phyloP scores from a whole-genome alignment of 2,797 vertebrate genomes.

The Lepus townsendii region DNA sequence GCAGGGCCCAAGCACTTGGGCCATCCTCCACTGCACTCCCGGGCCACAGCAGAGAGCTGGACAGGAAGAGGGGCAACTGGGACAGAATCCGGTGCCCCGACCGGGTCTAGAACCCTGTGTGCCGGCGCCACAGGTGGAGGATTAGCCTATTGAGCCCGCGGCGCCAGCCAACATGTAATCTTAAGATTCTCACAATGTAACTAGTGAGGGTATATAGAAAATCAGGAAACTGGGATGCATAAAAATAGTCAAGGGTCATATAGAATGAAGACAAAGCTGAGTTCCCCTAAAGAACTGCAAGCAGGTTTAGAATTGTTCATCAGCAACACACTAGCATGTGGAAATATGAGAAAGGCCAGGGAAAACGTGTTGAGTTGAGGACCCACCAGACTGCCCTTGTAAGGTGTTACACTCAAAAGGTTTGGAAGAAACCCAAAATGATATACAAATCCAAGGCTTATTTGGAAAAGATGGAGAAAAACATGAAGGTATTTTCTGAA shows the following conservation, averaged over 20 bases:
- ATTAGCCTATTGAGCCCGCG: too few relatives aligned
- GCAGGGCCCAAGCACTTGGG: too few relatives aligned
- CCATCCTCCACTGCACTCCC: too few relatives aligned
- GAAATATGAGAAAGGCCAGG: neutral
- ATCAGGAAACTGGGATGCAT: neutral
- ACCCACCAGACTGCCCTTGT: neutral
- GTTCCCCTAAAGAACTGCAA: neutral
- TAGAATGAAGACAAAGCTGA: constrained; percentile 2
- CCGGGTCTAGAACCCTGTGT: too few relatives aligned
- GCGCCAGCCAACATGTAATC: neutral
- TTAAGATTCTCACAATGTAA: constrained; percentile 36
- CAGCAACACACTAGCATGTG: neutral
- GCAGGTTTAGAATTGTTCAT: neutral
- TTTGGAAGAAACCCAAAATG: neutral
- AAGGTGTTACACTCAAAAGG: neutral
- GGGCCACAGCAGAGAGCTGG: too few relatives aligned
- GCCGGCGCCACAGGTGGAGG: too few relatives aligned
- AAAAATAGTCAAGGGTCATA: neutral
- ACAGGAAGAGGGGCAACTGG: too few relatives aligned
- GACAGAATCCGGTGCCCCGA: too few relatives aligned
- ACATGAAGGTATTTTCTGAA: constrained; percentile 33
- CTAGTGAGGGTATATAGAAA: neutral
- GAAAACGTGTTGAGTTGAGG: neutral
- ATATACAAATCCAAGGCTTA: neutral
- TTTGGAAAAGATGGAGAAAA: constrained; percentile 27